phyloP scores from a whole-genome alignment of 1,140 invertebrate genomes.

The Bombus difficillimus region DNA sequence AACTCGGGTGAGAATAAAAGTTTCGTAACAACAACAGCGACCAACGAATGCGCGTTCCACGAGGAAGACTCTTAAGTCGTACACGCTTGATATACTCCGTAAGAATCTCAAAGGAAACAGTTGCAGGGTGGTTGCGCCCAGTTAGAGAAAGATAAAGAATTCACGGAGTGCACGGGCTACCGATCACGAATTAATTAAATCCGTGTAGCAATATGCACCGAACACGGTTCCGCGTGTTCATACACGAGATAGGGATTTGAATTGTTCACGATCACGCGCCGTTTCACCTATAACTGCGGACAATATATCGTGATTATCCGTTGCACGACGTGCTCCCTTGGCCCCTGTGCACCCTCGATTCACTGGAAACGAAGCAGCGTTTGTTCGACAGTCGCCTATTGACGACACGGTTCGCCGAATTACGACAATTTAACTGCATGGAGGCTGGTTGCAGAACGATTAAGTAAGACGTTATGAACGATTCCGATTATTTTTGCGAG shows the following conservation, averaged over 20 bases:
- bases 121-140: conserved; percentile 25
- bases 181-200: conserved; percentile 81
- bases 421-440: conserved; percentile 52
- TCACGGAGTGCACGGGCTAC: conserved; percentile 56
- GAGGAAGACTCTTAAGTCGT: conserved; percentile 17
- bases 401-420: conserved; percentile 73
- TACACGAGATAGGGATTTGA: conserved; percentile 78
- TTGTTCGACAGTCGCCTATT: conserved; percentile 55
- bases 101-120: conserved; percentile 38
- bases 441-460: conserved; percentile 6
- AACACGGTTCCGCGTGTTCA: conserved; percentile 74
- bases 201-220: conserved; percentile 74
- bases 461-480: background rate
- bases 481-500: background rate
- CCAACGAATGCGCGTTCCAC: conserved; percentile 3
- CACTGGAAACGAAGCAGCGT: conserved; percentile 51
- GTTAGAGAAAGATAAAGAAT: conserved; percentile 50
- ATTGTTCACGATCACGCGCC: conserved; percentile 79
- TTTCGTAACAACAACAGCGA: background rate
- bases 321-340: conserved; percentile 37
- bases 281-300: conserved; percentile 70
- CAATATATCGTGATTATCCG: conserved; percentile 74
- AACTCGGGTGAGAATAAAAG: background rate
- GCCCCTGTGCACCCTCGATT: conserved; percentile 20
- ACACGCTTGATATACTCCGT: background rate